Evolutionary conservation across 92 coral and sea anemone genomes (phyloP), one percentile per base, ranked within the genome.

Genomic region (Porites rus): DNA sequence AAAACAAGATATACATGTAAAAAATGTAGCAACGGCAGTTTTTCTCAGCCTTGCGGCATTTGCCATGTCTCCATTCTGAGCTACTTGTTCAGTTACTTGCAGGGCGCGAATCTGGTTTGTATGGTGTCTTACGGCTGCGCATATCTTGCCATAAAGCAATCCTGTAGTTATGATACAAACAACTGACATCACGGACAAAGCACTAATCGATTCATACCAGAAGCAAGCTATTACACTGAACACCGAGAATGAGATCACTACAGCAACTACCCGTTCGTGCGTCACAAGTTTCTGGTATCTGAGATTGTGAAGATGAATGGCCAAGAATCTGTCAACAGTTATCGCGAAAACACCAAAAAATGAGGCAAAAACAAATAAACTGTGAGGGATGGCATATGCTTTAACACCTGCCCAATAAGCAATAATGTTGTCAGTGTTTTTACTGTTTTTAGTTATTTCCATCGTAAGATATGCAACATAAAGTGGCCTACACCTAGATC

Each of bases 251-350:
- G 22, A 17, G 54, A 71, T 50, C 10, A 71, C 24, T n/a, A n/a
- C n/a, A 17, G 20, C 76, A 71, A 71, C 56, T 17, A 71, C 58
- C 14, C 76, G 76, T 10, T 43, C 31, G 75, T 71, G 75, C 1
- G 75, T 43, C 75, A 71, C 75, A 71, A 71, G 75, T 43, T 71
- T 54, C 51, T 25, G 75, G 1, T 71, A 71, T 71, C 75, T 71
- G 75, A 71, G 75, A 43, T 71, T 24, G 3, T 28, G 56, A 71
- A 71, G 58, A 71, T 71, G 76, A 71, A 71, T 50, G 9, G 76
- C 76, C 56, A 71, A 24, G 24, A 24, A 24, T 24, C 24, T 24
- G 24, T 24, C 24, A 24, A 24, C 24, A 24, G 24, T 50, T 9
- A 72, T 14, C 11, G 28, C 59, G 19, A 16, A 10, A 38, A 72